Conservation (phyloP, 1,140 invertebrate genomes). For the Anadara kagoshimensis region DNA sequence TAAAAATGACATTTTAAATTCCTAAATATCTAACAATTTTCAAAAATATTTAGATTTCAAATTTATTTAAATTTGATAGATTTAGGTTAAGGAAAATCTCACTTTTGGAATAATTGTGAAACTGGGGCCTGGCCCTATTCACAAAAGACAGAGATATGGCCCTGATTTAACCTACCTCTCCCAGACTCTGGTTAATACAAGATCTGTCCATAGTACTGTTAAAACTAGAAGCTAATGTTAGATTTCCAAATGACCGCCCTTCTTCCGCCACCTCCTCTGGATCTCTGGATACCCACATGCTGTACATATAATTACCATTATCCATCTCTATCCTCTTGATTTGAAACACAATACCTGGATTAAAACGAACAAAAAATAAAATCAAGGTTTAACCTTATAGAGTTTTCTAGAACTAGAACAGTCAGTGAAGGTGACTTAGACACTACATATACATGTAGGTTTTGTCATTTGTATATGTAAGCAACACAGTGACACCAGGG, state of each 20-base stretch:
- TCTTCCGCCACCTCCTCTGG: constrained; percentile 72
- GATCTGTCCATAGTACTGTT: constrained; percentile 73
- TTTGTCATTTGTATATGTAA: too few species aligned
- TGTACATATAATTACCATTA: constrained; percentile 72
- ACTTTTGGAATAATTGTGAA: too few species aligned
- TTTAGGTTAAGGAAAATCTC: too few species aligned
- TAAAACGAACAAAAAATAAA: neutral
- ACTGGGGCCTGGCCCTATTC: too few species aligned
- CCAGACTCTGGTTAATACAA: constrained; percentile 60
- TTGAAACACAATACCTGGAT: constrained; percentile 73
- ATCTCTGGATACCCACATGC: constrained; percentile 77
- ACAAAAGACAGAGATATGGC: too few species aligned
- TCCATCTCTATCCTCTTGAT: constrained; percentile 70
- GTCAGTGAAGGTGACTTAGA: neutral
- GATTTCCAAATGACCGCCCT: constrained; percentile 62
- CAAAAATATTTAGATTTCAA: too few species aligned
- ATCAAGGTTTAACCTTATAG: too few species aligned
- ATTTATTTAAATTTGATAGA: too few species aligned
- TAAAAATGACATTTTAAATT: too few species aligned
- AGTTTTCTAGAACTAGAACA: too few species aligned
- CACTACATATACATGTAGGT: neutral
- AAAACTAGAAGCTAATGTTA: constrained; percentile 74
- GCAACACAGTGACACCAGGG: too few species aligned
- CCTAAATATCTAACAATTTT: too few species aligned
- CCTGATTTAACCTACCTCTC: constrained; percentile 60